Evolutionary conservation across 2,113 vertebrate genomes (phyloP), one percentile per base, ranked within the genome.

Genomic region (Grammomys dolichurus): DNA sequence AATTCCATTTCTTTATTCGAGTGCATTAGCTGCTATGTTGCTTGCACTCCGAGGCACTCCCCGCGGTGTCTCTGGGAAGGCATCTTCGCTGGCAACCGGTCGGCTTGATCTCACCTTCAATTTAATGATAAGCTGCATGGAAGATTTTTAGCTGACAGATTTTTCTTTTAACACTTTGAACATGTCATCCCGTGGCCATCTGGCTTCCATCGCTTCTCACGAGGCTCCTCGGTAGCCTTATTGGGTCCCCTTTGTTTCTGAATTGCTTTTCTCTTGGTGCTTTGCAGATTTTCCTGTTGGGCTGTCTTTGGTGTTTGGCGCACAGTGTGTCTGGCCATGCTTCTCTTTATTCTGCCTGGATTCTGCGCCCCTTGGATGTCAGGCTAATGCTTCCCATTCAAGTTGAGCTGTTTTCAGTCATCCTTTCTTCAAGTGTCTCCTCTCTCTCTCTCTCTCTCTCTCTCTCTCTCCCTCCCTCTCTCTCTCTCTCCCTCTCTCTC

Each of bases 111-210:
- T 87, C 33, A 43, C 63, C 58, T 81, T n/a, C 36, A 19, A n/a
- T 70, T 46, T 85, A 46, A 69, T 11, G 70, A 67, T 69, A 22
- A 60, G 46, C 73, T 43, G 46, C 56, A 51, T 22, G 28, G 16
- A 26, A 51, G 81, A 69, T n/a, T 51, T 85, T 43, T 7, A 13
- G 63, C 77, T 56, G 63, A 81, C 93, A 92, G 60, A 33, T n/a
- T 95, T 90, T 86, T 48, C 93, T 90, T 75, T 80, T 54, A 43
- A 40, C 58, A 67, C 73, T 85, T 58, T 6, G 43, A 78, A 3
- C 28, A 51, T 58, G 54, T 75, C 69, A 9, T 67, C 75, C 84
- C 19, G 5, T 26, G n/a, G 63, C 67, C 31, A 11, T 72, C 72
- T 87, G 65, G 69, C 26, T 31, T 2, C 22, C 51, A 1, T 5